These are phyloP conservation scores for Hypselothyrea guttata DNA, from an alignment of 2,888 invertebrate species.

Conservation along the genomic window DNA sequence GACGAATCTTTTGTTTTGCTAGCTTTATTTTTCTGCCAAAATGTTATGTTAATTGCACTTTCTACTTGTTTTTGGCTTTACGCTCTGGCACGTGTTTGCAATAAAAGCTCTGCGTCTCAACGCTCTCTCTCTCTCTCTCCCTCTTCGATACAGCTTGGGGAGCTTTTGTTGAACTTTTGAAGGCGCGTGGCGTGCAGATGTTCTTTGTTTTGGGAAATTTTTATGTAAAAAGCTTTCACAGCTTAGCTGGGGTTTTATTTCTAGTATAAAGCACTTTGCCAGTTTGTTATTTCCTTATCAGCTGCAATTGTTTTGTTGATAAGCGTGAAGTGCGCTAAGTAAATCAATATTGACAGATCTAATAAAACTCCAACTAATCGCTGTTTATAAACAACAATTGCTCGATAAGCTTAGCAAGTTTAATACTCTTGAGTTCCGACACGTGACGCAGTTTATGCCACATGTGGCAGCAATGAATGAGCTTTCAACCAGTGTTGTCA, in stretches of 20 bases:
- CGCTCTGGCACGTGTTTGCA: neutral
- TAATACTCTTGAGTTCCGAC: neutral
- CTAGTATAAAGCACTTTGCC: neutral
- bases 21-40: conserved; percentile 8
- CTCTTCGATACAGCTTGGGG: too few relatives aligned
- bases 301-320: conserved; percentile 13
- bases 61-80: conserved; percentile 2
- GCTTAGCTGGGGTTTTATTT: conserved; percentile 6
- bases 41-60: conserved; percentile 14
- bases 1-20: conserved; percentile 3
- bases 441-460: conserved; percentile 33
- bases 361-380: too few relatives aligned
- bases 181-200: conserved; percentile 34
- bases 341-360: neutral
- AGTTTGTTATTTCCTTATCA: conserved; percentile 3
- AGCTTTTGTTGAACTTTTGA: conserved; percentile 1
- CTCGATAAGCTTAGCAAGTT: too few relatives aligned
- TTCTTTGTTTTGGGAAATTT: conserved; percentile 74
- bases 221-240: conserved; percentile 40
- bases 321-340: neutral
- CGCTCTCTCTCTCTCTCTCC: neutral
- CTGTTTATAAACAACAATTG: too few relatives aligned
- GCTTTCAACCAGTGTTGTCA: conserved; percentile 35
- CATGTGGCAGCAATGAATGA: conserved; percentile 32
- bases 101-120: neutral